These are phyloP conservation scores for Plagodis dolabraria DNA, from an alignment of 2,888 invertebrate species.

Conservation along the genomic window DNA sequence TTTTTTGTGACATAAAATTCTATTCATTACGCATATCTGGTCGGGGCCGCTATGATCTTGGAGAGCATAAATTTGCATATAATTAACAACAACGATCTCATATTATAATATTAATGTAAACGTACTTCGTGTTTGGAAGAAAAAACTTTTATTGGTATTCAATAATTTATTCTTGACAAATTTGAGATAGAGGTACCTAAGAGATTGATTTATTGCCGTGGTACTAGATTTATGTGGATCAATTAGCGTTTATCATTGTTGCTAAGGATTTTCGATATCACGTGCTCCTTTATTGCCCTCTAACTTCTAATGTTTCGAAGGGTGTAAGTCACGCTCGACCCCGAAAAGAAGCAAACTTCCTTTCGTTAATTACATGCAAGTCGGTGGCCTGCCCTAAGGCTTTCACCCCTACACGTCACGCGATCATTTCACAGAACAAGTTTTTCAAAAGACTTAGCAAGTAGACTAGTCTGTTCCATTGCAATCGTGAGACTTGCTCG, in stretches of 20 bases:
- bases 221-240: constrained; percentile 33
- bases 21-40: constrained; percentile 34
- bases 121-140: constrained; percentile 12
- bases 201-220: constrained; percentile 26
- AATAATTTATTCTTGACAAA: constrained; percentile 21
- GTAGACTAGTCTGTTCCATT: constrained; percentile 6
- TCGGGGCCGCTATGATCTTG: constrained; percentile 41
- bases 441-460: constrained; percentile 17
- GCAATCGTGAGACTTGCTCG: constrained; percentile 34
- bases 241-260: constrained; percentile 50
- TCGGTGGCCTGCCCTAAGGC: constrained; percentile 58
- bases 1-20: constrained; percentile 38
- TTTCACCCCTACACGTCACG: constrained; percentile 65
- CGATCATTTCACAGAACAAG: constrained; percentile 60
- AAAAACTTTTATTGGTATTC: constrained; percentile 15
- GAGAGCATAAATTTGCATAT: constrained; percentile 47
- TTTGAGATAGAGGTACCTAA: constrained; percentile 6
- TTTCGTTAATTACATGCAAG: constrained; percentile 76
- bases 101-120: constrained; percentile 20
- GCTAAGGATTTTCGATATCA: constrained; percentile 54
- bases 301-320: constrained; percentile 64
- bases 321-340: constrained; percentile 69
- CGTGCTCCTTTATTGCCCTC: constrained; percentile 68
- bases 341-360: constrained; percentile 74
- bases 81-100: constrained; percentile 40